Evolutionary conservation across 2,113 vertebrate genomes (phyloP), one percentile per base, ranked within the genome.

Genomic region (Oreochromis niloticus): DNA sequence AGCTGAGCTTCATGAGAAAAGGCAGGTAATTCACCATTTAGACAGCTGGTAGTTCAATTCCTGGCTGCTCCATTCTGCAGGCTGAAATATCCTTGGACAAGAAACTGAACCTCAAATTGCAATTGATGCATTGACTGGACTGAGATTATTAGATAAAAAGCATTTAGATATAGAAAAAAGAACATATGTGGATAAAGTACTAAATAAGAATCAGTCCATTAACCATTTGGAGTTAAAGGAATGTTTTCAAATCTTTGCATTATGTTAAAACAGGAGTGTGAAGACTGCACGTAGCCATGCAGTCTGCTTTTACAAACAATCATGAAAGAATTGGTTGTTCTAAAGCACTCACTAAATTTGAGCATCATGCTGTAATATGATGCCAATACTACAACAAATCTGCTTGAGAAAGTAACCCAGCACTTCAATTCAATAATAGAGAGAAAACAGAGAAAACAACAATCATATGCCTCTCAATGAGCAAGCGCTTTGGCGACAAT

Each of bases 151-250:
- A 61, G 30, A 17, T 61, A 61, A 14, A 61, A 61, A 61, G 8
- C 30, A 61, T 16, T 61, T 34, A 61, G 8, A 34, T 32, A 4
- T 61, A 61, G 30, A 61, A 34, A 32, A 34, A 34, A 61, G 16
- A 32, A 61, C 8, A 32, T 61, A 61, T 32, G 8, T 61, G 14
- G 0, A 17, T 32, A 9, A 61, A 17, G 57, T 32, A 32, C 27
- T 61, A 61, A 32, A 61, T 32, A 61, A 61, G 27, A 61, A 32
- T 0, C 17, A 61, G 57, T 17, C 57, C 0, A 61, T 32, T 59
- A 32, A 59, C 1, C 27, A 57, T 57, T 57, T 57, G 56, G 24
- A 32, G 56, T 59, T 59, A 32, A 59, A 59, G 27, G 56, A 27
- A 59, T 61, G 14, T 61, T 61, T 61, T 32, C 14, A 32, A 59